phyloP scores from a whole-genome alignment of 2,113 vertebrate species.

The Aepyceros melampus region DNA sequence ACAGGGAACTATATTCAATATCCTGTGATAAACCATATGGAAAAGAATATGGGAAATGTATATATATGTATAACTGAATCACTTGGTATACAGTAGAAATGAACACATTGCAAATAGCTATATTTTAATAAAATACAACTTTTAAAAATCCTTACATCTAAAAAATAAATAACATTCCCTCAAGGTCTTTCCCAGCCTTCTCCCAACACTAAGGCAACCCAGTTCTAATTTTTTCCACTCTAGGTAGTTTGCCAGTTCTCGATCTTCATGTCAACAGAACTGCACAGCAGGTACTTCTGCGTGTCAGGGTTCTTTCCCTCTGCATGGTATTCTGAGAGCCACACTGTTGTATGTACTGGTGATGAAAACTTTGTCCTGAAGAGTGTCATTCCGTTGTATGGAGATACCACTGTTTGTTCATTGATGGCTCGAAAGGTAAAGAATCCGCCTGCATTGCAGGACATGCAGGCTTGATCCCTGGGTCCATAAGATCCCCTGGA shows the following conservation, averaged over 20 bases:
- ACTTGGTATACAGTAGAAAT: background rate
- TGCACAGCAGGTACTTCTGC: accelerated
- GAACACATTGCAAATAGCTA: background rate
- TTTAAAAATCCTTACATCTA: background rate
- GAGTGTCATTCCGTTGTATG: accelerated
- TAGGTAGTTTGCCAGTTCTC: accelerated
- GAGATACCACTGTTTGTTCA: no score
- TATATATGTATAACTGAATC: background rate
- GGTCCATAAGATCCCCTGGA: background rate
- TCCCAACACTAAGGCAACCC: background rate
- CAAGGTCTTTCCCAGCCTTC: background rate
- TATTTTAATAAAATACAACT: background rate
- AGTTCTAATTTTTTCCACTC: background rate
- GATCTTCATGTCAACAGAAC: accelerated
- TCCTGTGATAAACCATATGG: background rate
- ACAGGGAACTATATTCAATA: background rate
- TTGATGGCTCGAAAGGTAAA: background rate
- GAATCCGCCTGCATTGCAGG: background rate
- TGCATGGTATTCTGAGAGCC: accelerated
- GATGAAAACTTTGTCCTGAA: background rate
- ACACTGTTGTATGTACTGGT: accelerated
- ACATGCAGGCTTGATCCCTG: background rate
- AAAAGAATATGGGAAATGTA: background rate
- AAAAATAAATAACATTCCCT: background rate
- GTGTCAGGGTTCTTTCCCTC: accelerated